Percentiles rank a stretch among this genome's conserved stretches.
Conservation (phyloP, 2,113 vertebrate genomes). For the Psittacula cyanocephala region DNA sequence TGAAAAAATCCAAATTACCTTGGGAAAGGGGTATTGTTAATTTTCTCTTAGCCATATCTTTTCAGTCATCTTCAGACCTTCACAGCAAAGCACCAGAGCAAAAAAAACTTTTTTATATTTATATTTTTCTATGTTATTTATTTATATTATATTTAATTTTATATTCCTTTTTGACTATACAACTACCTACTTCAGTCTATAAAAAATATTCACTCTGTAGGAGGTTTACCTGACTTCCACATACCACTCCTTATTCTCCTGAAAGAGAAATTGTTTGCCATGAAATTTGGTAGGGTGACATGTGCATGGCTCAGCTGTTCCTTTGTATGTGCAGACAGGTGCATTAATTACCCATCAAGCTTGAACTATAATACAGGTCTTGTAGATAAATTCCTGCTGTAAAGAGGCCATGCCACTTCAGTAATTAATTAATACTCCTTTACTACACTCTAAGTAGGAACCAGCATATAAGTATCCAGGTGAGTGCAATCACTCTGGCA, state of each 20-base stretch:
- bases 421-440: not conserved
- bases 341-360: not conserved
- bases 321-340: not conserved
- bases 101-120: not conserved
- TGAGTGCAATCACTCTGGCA: not conserved
- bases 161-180: not conserved
- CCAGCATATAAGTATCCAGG: not conserved
- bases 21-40: not conserved
- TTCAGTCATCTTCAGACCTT: not conserved
- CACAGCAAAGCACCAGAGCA: not conserved
- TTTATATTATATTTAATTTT: not conserved
- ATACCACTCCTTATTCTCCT: not conserved
- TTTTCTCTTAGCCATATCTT: not conserved
- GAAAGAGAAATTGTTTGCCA: not conserved
- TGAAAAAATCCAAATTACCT: not conserved
- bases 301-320: not conserved
- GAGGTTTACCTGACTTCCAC: not conserved
- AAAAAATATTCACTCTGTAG: not conserved
- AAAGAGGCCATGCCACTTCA: not conserved
- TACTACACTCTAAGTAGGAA: not conserved
- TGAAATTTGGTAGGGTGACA: not conserved
- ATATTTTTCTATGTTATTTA: too few relatives aligned
- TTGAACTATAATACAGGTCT: not conserved
- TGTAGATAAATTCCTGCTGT: not conserved
- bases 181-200: not conserved